Conservation (phyloP, 2,797 vertebrate genomes). For the Rhyacichthys aspro region DNA sequence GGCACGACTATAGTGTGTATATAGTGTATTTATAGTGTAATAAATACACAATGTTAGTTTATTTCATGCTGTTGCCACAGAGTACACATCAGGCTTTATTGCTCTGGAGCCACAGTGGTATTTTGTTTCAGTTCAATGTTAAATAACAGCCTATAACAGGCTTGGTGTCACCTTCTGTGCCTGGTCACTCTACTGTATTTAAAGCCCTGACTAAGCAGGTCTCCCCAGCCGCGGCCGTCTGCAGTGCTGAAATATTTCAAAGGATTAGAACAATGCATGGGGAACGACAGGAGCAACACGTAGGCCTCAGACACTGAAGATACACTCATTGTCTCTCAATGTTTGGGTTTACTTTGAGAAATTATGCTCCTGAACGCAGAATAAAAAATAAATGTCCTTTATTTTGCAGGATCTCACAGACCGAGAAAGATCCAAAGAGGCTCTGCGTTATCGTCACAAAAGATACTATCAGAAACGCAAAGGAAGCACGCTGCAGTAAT, state of each 20-base stretch:
- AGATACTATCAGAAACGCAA: conserved; percentile 29
- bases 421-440: conserved; percentile 15
- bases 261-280: conserved; percentile 34
- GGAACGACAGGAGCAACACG: conserved; percentile 40
- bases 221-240: neutral
- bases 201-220: conserved; percentile 3
- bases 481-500: conserved; percentile 17
- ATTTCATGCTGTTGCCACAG: neutral
- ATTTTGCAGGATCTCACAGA: conserved; percentile 16
- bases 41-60: too few species aligned
- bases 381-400: conserved; percentile 23
- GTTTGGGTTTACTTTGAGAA: conserved; percentile 10
- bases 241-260: conserved; percentile 17
- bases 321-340: conserved; percentile 38
- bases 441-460: conserved; percentile 1
- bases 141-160: neutral
- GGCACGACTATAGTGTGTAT: too few species aligned
- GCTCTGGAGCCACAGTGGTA: too few species aligned
- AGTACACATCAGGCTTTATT: neutral
- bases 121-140: neutral
- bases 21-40: too few species aligned
- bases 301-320: conserved; percentile 33
- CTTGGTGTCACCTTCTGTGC: neutral
- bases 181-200: neutral
- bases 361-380: conserved; percentile 34